Evolutionary conservation across 2,888 invertebrate genomes (phyloP).

Genomic region (Campoletis raptor): DNA sequence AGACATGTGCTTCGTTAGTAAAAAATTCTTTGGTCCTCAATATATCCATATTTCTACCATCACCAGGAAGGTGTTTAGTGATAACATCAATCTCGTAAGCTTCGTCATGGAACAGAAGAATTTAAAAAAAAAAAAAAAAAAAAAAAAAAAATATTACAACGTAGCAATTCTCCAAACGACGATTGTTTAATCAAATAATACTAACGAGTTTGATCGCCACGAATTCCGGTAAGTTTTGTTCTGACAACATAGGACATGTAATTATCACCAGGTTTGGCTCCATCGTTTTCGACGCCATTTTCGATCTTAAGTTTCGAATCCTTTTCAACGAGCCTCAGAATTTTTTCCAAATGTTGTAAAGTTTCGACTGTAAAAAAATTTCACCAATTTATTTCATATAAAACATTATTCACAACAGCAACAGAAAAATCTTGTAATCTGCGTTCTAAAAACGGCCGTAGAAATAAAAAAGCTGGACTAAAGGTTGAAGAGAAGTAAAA

Average conservation of each 20-base stretch:
- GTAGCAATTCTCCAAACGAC: background rate
- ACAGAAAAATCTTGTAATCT: background rate
- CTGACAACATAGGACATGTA: conserved; percentile 76
- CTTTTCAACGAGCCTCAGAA: conserved; percentile 72
- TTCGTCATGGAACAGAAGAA: conserved; percentile 56
- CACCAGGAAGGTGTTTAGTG: conserved; percentile 71
- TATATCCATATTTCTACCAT: conserved; percentile 61
- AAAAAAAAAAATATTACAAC: conserved; percentile 23
- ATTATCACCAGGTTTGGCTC: conserved; percentile 75
- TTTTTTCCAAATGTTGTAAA: conserved; percentile 67
- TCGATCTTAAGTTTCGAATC: conserved; percentile 70
- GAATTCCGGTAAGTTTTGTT: conserved; percentile 71
- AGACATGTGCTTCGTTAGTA: conserved; percentile 74
- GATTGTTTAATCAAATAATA: conserved; percentile 33
- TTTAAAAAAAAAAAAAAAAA: no score
- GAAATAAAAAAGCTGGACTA: background rate
- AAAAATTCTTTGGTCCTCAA: conserved; percentile 72
- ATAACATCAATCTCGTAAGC: conserved; percentile 75
- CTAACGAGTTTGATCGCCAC: conserved; percentile 73
- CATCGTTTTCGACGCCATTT: conserved; percentile 73
- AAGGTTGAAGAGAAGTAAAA: no score
- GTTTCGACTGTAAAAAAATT: conserved; percentile 63
- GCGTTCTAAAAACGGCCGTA: background rate
- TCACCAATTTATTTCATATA: background rate
- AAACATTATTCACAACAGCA: background rate